Conservation (phyloP, 2,888 invertebrate genomes). For the Andrena flavipes region DNA sequence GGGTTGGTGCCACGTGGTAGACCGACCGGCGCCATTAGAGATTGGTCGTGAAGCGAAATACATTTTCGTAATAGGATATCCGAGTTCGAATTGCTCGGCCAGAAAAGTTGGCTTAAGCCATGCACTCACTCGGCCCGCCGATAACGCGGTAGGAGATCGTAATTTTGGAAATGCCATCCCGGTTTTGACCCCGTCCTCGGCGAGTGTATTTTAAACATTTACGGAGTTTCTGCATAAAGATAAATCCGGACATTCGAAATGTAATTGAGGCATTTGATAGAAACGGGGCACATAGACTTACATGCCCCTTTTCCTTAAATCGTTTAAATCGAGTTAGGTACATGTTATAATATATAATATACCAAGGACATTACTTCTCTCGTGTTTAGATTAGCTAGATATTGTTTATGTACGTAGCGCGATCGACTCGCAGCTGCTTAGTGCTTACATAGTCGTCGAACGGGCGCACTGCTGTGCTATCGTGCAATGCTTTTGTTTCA, state of each 20-base stretch:
- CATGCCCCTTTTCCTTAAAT: too few species aligned
- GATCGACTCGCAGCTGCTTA: too few species aligned
- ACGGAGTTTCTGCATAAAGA: not conserved
- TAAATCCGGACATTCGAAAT: not conserved
- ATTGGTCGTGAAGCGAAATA: slow-evolving; percentile 31
- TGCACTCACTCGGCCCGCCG: not conserved
- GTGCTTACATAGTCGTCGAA: too few species aligned
- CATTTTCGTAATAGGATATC: slow-evolving; percentile 41
- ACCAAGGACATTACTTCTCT: too few species aligned
- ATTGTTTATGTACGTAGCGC: too few species aligned
- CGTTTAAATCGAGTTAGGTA: too few species aligned
- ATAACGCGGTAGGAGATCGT: slow-evolving; percentile 4
- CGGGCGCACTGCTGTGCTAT: too few species aligned
- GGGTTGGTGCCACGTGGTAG: slow-evolving; percentile 7
- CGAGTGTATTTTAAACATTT: not conserved
- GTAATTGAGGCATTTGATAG: not conserved
- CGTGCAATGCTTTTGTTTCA: too few species aligned
- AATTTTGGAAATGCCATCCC: not conserved
- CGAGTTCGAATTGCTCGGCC: slow-evolving; percentile 17
- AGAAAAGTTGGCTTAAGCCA: slow-evolving; percentile 36
- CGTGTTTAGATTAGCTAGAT: too few species aligned
- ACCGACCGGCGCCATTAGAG: slow-evolving; percentile 36
- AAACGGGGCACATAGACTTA: too few species aligned
- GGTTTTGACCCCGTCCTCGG: not conserved
- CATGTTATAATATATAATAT: too few species aligned